Conservation (phyloP, 2,113 vertebrate species). For the Hippoglossus stenolepis region DNA sequence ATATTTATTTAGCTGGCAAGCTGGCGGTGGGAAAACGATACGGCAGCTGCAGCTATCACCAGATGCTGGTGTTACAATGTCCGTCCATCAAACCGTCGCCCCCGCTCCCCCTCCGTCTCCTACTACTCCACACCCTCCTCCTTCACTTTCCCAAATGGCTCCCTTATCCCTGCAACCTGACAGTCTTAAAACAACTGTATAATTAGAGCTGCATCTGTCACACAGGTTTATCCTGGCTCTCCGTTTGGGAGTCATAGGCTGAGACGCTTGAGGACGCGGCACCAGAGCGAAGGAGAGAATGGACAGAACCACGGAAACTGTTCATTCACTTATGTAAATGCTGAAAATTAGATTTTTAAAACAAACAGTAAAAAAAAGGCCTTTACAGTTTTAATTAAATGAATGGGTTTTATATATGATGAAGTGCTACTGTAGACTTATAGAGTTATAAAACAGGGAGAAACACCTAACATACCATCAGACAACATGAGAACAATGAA, state of each 20-base stretch:
- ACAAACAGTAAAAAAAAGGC: not conserved
- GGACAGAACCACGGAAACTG: not conserved
- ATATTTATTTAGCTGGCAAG: constrained; percentile 86
- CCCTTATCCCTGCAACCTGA: constrained; percentile 82
- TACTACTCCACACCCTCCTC: constrained; percentile 57
- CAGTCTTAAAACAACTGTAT: constrained; percentile 88
- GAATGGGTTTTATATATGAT: not conserved
- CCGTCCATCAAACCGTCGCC: constrained; percentile 80
- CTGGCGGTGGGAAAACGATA: constrained; percentile 79
- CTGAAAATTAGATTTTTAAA: too few relatives aligned
- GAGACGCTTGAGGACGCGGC: constrained; percentile 46
- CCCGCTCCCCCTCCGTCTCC: constrained; percentile 34
- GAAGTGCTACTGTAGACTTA: not conserved
- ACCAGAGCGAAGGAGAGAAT: constrained; percentile 21
- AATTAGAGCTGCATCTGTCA: constrained; percentile 85
- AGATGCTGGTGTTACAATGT: constrained; percentile 84
- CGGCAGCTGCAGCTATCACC: constrained; percentile 82
- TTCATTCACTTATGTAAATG: constrained; percentile 3
- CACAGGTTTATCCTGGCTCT: constrained; percentile 66
- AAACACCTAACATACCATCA: constrained; percentile 24
- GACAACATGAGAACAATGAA: constrained; percentile 40
- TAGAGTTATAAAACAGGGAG: constrained; percentile 1
- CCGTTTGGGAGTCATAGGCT: constrained; percentile 55
- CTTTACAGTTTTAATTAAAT: constrained; percentile 1
- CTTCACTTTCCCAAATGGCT: constrained; percentile 75